Conservation (phyloP, 2,113 vertebrate genomes). For the Pomatostomus ruficeps region DNA sequence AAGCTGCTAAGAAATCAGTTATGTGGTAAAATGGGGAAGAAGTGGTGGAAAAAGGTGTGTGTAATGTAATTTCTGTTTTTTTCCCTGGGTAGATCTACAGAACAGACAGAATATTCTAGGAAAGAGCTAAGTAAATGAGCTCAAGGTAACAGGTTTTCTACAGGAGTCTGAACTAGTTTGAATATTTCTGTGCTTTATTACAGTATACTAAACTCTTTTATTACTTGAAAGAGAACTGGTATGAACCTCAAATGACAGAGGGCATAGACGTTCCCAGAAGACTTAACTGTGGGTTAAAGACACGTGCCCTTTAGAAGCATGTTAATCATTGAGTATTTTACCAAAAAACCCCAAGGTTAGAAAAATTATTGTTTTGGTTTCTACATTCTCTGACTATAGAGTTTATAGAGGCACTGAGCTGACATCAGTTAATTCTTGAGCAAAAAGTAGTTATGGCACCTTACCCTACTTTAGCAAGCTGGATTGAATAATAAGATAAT, state of each 20-base stretch:
- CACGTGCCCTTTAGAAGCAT: background rate
- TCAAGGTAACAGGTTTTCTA: background rate
- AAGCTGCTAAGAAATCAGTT: background rate
- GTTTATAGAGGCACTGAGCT: background rate
- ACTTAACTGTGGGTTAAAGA: background rate
- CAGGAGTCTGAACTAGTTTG: background rate
- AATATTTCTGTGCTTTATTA: background rate
- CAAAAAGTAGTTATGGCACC: background rate
- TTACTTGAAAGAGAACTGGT: background rate
- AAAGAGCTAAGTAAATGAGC: background rate
- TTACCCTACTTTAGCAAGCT: background rate
- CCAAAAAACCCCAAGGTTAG: background rate
- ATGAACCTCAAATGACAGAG: background rate
- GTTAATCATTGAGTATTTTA: background rate
- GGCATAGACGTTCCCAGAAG: background rate
- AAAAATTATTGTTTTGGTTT: background rate
- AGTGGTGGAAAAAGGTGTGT: background rate
- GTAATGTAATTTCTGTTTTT: background rate
- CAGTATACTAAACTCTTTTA: background rate
- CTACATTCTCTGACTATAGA: rapidly evolving
- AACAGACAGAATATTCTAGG: background rate
- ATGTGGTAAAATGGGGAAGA: background rate
- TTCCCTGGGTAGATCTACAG: background rate
- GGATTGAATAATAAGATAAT: background rate
- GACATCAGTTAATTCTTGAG: background rate